Percentiles rank a stretch among this genome's conserved stretches.
Evolutionary conservation across 92 coral and sea anemone genomes (phyloP).

Genomic region (Metridium senile): DNA sequence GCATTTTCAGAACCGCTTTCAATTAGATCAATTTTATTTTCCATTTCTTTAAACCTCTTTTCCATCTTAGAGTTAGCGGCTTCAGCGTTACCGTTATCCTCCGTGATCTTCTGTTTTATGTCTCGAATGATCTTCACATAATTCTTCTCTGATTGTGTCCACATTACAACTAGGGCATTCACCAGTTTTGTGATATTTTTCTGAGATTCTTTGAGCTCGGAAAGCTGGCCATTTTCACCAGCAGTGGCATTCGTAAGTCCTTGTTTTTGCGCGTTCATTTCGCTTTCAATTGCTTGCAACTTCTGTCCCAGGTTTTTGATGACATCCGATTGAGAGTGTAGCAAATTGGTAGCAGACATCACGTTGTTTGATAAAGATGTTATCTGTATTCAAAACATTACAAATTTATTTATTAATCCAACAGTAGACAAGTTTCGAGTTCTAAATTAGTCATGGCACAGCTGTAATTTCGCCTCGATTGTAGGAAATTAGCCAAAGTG

Average conservation of each 20-base stretch:
- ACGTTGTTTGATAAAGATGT: conserved; percentile 50
- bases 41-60: conserved; percentile 13
- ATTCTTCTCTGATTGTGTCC: conserved; percentile 46
- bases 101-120: conserved; percentile 12
- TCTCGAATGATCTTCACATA: conserved; percentile 17
- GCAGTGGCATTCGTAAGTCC: conserved; percentile 6
- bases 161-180: conserved; percentile 46
- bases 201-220: conserved; percentile 23
- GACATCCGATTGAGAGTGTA: conserved; percentile 66
- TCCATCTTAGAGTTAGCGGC: conserved; percentile 14
- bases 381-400: conserved; percentile 27
- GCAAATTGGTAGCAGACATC: conserved; percentile 61
- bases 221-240: conserved; percentile 1
- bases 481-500: too few relatives aligned
- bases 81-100: conserved; percentile 20
- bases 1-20: conserved; percentile 12
- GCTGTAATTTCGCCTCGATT: too few relatives aligned
- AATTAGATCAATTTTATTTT: background rate
- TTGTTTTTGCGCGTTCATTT: background rate
- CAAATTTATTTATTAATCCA: background rate
- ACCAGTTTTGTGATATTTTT: conserved; percentile 40
- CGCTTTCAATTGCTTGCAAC: conserved; percentile 25
- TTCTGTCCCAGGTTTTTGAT: conserved; percentile 64
- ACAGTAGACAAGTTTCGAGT: too few relatives aligned
- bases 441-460: too few relatives aligned